A percentile compares a stretch with the other conserved stretches of the same genome.
These are phyloP conservation scores for Anguilla anguilla DNA, from an alignment of 2,797 vertebrate species.

Conservation along the genomic window DNA sequence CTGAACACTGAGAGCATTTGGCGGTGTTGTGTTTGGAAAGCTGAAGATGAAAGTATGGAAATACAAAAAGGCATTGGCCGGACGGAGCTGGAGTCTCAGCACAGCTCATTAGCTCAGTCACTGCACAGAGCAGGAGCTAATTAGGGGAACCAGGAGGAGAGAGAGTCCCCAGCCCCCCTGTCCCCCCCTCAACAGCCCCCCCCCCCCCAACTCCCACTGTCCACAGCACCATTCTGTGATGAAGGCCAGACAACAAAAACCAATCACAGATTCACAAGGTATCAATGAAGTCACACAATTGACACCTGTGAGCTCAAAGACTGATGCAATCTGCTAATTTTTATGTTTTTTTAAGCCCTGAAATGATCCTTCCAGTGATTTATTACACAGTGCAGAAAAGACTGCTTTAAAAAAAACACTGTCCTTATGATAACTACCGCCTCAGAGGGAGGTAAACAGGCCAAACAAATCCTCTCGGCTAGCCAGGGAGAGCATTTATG, in stretches of 20 bases:
- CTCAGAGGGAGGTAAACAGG: background rate
- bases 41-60: background rate
- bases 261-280: background rate
- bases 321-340: no score
- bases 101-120: background rate
- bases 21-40: background rate
- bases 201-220: no score
- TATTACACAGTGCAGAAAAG: no score
- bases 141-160: background rate
- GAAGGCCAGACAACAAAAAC: background rate
- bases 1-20: background rate
- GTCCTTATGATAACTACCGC: no score
- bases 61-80: background rate
- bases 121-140: background rate
- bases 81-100: background rate
- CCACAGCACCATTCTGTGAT: background rate
- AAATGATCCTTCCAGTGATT: no score
- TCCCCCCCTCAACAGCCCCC: no score
- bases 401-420: no score
- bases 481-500: background rate
- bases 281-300: background rate
- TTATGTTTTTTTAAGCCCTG: no score
- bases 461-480: background rate
- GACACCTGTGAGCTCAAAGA: no score
- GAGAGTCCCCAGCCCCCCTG: background rate